A percentile compares a stretch with the other conserved stretches of the same genome.
phyloP scores from a whole-genome alignment of 2,888 invertebrate genomes.

The Leistus spinibarbis region DNA sequence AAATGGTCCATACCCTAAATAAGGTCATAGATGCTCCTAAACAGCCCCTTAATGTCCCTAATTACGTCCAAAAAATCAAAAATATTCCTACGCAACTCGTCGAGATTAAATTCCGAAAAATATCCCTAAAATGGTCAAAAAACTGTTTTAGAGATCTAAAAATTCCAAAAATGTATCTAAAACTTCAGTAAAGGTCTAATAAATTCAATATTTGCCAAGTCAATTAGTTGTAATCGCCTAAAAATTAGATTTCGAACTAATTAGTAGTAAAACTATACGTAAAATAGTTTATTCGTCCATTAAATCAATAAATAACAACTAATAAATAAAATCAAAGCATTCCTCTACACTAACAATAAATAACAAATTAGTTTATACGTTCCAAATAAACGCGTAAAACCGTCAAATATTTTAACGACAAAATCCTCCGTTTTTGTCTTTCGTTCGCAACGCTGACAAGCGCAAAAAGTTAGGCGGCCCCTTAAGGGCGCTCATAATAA shows the following conservation, averaged over 20 bases:
- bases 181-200: too few species aligned
- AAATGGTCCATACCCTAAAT: neutral
- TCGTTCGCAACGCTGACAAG: conserved; percentile 2
- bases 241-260: too few species aligned
- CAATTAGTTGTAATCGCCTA: too few species aligned
- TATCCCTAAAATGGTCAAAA: too few species aligned
- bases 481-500: neutral
- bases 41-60: neutral
- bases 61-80: neutral
- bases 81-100: too few species aligned
- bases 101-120: too few species aligned
- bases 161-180: too few species aligned
- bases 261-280: too few species aligned
- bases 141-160: too few species aligned
- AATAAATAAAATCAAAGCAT: neutral
- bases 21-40: neutral
- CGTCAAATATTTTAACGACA: neutral
- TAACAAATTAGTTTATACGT: neutral
- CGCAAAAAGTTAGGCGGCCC: neutral
- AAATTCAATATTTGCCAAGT: too few species aligned
- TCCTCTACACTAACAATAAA: neutral
- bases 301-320: neutral
- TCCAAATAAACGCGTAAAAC: neutral
- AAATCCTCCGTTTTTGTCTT: conserved; percentile 12
- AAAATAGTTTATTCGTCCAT: neutral